These are phyloP conservation scores for Dryas iulia DNA, from an alignment of 1,140 invertebrate species.

Conservation along the genomic window DNA sequence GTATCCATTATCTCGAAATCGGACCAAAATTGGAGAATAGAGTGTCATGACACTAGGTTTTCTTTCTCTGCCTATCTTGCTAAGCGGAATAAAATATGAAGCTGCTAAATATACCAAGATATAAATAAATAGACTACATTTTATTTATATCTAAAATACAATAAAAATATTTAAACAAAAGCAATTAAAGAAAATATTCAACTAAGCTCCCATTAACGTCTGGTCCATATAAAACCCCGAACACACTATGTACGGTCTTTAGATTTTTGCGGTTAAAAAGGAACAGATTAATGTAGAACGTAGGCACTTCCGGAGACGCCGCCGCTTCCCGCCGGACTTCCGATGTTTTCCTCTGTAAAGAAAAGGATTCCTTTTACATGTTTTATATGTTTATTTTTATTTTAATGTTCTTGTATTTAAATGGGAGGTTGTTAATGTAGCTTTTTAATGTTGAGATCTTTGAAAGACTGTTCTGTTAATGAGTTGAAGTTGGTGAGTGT, in stretches of 20 bases:
- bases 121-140: too few species aligned
- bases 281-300: conserved; percentile 7
- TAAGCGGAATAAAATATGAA: too few species aligned
- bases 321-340: conserved; percentile 46
- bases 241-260: background rate
- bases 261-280: background rate
- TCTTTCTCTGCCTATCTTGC: too few species aligned
- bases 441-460: background rate
- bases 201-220: background rate
- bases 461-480: too few species aligned
- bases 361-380: conserved; percentile 27
- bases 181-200: too few species aligned
- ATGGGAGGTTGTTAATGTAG: background rate
- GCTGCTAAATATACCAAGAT: too few species aligned
- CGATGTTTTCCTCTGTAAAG: conserved; percentile 45
- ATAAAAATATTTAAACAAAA: too few species aligned
- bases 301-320: conserved; percentile 16
- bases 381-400: background rate
- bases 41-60: too few species aligned
- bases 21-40: too few species aligned
- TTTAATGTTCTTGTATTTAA: background rate
- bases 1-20: too few species aligned
- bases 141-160: too few species aligned
- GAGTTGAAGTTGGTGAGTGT: background rate
- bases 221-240: background rate